Evolutionary conservation across 2,797 vertebrate species (phyloP).

Genomic region (Setipinna tenuifilis): DNA sequence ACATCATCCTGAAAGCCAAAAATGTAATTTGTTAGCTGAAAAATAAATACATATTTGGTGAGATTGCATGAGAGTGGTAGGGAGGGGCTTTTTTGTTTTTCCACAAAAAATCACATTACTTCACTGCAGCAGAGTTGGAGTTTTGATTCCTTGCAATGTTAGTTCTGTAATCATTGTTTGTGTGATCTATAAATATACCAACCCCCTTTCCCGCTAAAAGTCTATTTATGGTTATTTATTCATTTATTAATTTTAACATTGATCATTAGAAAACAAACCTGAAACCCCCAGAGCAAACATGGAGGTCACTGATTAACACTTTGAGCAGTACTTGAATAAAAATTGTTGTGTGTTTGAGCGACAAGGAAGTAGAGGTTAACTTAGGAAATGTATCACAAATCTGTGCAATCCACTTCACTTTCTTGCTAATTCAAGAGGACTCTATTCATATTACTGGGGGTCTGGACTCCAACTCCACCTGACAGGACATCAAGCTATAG

Average conservation of each 20-base stretch:
- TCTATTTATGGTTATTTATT: neutral
- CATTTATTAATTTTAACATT: neutral
- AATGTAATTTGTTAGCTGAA: neutral
- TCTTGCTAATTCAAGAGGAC: neutral
- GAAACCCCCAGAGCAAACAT: too few relatives aligned
- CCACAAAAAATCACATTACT: neutral
- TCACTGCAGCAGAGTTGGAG: neutral
- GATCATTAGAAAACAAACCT: too few relatives aligned
- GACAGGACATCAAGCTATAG: neutral
- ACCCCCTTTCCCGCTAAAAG: neutral
- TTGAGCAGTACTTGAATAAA: neutral
- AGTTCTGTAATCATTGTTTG: neutral
- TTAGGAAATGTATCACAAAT: neutral
- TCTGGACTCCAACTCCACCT: neutral
- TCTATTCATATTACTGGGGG: neutral
- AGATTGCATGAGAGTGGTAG: neutral
- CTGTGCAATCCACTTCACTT: neutral
- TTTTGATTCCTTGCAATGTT: neutral
- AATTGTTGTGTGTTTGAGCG: neutral
- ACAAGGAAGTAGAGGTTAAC: neutral
- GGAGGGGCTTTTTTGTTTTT: neutral
- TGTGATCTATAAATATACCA: neutral
- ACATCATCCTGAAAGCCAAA: constrained; percentile 14
- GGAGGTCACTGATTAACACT: too few relatives aligned
- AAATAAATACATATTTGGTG: neutral